A percentile compares a stretch with the other conserved stretches of the same genome.
Conservation (phyloP, 2,113 vertebrate genomes). For the Sander lucioperca region DNA sequence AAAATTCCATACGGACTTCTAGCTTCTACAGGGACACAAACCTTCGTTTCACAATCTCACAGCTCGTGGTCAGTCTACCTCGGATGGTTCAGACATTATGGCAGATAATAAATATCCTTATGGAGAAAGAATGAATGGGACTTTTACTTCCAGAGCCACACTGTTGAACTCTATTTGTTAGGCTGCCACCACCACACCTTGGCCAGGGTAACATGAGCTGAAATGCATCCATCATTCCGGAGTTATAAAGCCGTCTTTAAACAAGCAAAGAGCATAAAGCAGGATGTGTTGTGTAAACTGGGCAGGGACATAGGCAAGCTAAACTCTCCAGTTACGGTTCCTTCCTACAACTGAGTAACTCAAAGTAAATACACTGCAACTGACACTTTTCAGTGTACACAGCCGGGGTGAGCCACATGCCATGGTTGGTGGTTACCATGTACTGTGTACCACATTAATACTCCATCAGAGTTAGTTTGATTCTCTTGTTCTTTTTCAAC, state of each 20-base stretch:
- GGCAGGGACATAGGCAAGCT: not conserved
- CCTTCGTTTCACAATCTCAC: too few species aligned
- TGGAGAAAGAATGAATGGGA: too few species aligned
- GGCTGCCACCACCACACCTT: not conserved
- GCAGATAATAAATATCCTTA: too few species aligned
- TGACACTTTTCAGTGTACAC: not conserved
- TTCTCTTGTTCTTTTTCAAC: not conserved
- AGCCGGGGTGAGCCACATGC: too few species aligned
- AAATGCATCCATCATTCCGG: not conserved
- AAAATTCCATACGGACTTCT: too few species aligned
- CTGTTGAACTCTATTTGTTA: not conserved
- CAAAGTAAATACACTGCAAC: not conserved
- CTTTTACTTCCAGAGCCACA: too few species aligned
- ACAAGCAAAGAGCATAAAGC: not conserved
- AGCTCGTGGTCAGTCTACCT: too few species aligned
- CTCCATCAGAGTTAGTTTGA: not conserved
- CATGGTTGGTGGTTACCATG: too few species aligned
- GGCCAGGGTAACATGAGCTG: not conserved
- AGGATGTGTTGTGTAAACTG: conserved; percentile 1
- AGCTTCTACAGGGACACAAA: too few species aligned
- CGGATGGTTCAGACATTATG: too few species aligned
- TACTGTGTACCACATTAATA: not conserved
- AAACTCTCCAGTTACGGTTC: too few species aligned
- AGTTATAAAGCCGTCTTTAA: not conserved
- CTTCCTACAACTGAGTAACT: not conserved